Base-by-base conservation (phyloP, 2,888 invertebrate species). In the Sinohyriopsis cumingii region DNA sequence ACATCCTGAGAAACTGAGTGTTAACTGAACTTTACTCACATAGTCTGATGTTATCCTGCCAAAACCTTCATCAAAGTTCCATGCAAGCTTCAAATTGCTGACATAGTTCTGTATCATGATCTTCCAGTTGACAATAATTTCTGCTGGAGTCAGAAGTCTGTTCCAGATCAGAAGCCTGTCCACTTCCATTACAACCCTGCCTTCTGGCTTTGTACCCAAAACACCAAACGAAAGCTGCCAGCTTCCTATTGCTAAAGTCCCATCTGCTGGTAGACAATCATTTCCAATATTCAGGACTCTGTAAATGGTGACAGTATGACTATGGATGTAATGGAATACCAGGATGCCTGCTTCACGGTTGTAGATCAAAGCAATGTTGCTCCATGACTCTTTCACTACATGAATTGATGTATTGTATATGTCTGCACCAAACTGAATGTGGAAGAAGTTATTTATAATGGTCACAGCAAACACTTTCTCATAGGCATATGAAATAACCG, bases 221-320 rank as follows among this genome's bases (percentile, higher is more conserved):
- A 60, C 56, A 54, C 71, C 69, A 63, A 73, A 65, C 12, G 78
- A 65, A 5, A 71, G 68, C 59, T 69, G 73, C 67, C 81, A 80
- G 28, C 65, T 68, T 20, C 83, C 84, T 25, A 85, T 45, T 33
- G 75, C 70, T 28, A 85, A 28, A 19, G 76, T 74, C 19, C 84
- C 84, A 45, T 66, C 66, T 15, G 56, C 69, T 20, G 77, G 68
- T 65, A 82, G 79, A 28, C 60, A 65, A 19, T 72, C 76, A 9
- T 66, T 53, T 15, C 75, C 76, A 24, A 79, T 62, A 33, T 65
- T 55, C 18, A 69, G 20, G 59, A 59, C 61, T 28, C 65, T 65
- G 53, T 72, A 63, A 9, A 60, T 55, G 1, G 61, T 24, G 20
- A 64, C 33, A 24, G 28, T 56, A 28, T 33, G 53, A 53, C 45